Percentiles rank a stretch among this genome's conserved stretches.
Evolutionary conservation across 2,113 vertebrate genomes (phyloP).

Genomic region (Orycteropus afer): DNA sequence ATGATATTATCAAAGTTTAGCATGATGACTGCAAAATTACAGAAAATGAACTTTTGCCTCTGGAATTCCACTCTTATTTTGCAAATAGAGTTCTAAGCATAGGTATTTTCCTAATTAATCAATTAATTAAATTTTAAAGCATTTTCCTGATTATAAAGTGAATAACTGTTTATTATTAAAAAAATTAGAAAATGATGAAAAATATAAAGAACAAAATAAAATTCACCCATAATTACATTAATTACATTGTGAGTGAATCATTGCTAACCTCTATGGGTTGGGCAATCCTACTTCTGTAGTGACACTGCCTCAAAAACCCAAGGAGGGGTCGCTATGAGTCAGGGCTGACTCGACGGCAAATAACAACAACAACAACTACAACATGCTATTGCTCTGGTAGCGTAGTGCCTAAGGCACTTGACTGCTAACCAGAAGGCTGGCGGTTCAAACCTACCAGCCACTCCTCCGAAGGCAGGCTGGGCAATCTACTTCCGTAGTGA

Average conservation of each 20-base stretch:
- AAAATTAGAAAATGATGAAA: slow-evolving; percentile 22
- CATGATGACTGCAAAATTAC: neutral
- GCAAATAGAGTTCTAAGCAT: neutral
- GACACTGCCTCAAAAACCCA: too few relatives aligned
- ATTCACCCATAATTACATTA: neutral
- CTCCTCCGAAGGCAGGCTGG: too few relatives aligned
- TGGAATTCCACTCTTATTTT: slow-evolving; percentile 1
- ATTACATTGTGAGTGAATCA: neutral
- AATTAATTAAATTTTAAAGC: neutral
- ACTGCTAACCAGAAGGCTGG: too few relatives aligned
- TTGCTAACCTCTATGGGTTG: too few relatives aligned
- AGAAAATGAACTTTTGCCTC: neutral
- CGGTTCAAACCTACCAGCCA: too few relatives aligned
- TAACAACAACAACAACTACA: too few relatives aligned
- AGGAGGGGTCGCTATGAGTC: too few relatives aligned
- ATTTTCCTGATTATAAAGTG: neutral
- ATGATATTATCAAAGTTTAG: neutral
- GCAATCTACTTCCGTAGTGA: too few relatives aligned
- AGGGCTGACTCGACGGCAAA: too few relatives aligned
- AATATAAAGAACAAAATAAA: slow-evolving; percentile 29
- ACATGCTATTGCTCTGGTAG: too few relatives aligned
- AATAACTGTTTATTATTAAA: neutral
- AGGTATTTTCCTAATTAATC: neutral
- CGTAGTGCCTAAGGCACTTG: too few relatives aligned
- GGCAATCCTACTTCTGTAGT: too few relatives aligned